Conservation (phyloP, 2,797 vertebrate species). For the Euthynnus affinis region DNA sequence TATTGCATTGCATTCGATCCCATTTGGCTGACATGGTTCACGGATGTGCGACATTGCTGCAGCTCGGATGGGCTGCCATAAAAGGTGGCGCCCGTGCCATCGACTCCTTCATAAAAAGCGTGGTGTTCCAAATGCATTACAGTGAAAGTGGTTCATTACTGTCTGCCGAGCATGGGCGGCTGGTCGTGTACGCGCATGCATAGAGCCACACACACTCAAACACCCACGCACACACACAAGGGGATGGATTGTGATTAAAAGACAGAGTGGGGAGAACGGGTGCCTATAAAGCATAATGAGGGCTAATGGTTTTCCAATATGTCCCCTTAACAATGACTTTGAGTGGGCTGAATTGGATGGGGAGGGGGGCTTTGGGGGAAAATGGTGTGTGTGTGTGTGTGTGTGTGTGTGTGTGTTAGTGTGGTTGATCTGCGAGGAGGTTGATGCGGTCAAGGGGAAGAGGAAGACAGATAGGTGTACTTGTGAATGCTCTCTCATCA, state of each 20-base stretch:
- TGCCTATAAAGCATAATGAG: conserved; percentile 83
- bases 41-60: conserved; percentile 57
- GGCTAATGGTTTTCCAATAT: conserved; percentile 85
- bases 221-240: conserved; percentile 33
- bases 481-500: not conserved
- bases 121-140: conserved; percentile 66
- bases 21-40: conserved; percentile 61
- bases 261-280: conserved; percentile 65
- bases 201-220: conserved; percentile 13
- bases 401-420: not conserved
- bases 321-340: conserved; percentile 74
- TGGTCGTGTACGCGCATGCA: not conserved
- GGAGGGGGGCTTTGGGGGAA: conserved; percentile 10
- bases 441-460: conserved; percentile 26
- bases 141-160: conserved; percentile 74
- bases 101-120: conserved; percentile 68
- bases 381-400: not conserved
- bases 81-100: conserved; percentile 71
- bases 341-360: conserved; percentile 68
- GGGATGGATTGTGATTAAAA: conserved; percentile 76
- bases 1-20: conserved; percentile 52
- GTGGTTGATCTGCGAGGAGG: not conserved
- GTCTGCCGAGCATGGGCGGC: conserved; percentile 45
- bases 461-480: conserved; percentile 13
- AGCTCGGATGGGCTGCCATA: conserved; percentile 63